Conservation (phyloP, 2,113 vertebrate species). For the Apistogramma diplotaenia region DNA sequence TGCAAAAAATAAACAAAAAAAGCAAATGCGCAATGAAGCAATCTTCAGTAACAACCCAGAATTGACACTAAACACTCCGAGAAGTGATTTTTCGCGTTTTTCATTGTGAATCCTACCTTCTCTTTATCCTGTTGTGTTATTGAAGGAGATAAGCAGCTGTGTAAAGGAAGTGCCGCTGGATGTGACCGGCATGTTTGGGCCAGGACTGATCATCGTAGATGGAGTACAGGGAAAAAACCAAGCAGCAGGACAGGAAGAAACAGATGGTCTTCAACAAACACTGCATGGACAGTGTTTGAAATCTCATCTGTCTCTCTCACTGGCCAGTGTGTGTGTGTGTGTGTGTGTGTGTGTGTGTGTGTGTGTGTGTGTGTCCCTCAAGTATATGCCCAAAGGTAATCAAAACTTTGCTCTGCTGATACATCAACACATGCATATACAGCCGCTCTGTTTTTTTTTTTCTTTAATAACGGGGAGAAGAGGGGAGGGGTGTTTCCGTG, state of each 20-base stretch:
- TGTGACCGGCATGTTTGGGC: constrained; percentile 49
- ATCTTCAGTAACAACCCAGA: too few relatives aligned
- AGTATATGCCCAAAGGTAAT: constrained; percentile 27
- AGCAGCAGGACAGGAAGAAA: constrained; percentile 70
- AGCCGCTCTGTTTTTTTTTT: constrained; percentile 32
- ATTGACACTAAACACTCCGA: too few relatives aligned
- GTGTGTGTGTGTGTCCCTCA: background rate
- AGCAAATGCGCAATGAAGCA: too few relatives aligned
- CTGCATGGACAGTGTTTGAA: constrained; percentile 59
- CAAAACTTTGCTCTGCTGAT: constrained; percentile 59
- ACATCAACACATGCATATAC: constrained; percentile 29
- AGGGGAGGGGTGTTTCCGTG: constrained; percentile 7
- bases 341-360: background rate
- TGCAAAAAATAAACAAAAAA: too few relatives aligned
- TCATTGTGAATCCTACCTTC: background rate
- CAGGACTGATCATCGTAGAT: constrained; percentile 47
- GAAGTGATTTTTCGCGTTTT: background rate
- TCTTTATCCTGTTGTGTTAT: constrained; percentile 33
- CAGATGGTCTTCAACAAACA: constrained; percentile 71
- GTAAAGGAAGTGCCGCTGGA: constrained; percentile 41
- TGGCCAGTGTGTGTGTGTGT: background rate
- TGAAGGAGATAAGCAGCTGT: constrained; percentile 52
- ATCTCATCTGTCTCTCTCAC: constrained; percentile 52
- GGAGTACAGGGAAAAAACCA: constrained; percentile 31
- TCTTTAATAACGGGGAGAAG: background rate